phyloP scores from a whole-genome alignment of 2,888 invertebrate genomes.

The Leptopilina drosophilae region DNA sequence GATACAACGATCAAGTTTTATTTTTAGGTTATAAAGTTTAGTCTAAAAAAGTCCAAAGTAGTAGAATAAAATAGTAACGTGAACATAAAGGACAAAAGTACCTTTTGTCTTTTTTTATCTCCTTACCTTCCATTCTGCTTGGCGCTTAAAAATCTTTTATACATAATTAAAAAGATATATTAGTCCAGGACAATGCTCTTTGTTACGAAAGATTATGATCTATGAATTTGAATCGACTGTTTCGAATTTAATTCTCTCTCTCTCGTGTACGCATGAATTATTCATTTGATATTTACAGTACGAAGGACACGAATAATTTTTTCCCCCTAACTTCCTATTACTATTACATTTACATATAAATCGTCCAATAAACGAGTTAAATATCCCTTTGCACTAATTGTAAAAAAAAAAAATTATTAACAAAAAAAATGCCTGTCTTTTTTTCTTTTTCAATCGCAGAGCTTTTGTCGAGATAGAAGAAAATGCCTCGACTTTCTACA shows the following conservation, averaged over 20 bases:
- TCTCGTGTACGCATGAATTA: not conserved
- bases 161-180: slow-evolving; percentile 1
- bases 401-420: not conserved
- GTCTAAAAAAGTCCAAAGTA: too few relatives aligned
- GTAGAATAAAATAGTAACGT: too few relatives aligned
- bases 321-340: not conserved
- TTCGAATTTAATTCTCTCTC: not conserved
- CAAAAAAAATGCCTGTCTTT: not conserved
- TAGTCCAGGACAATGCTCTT: not conserved
- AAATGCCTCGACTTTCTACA: slow-evolving; percentile 3
- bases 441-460: slow-evolving; percentile 10
- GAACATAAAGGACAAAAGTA: too few relatives aligned
- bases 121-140: too few relatives aligned
- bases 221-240: not conserved
- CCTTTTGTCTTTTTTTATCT: too few relatives aligned
- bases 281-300: not conserved
- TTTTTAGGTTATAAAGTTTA: too few relatives aligned
- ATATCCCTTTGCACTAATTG: too few relatives aligned
- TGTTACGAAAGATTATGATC: slow-evolving; percentile 4
- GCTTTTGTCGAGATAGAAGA: slow-evolving; percentile 16
- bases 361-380: too few relatives aligned
- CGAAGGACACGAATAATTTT: not conserved
- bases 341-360: too few relatives aligned
- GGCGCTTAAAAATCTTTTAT: not conserved
- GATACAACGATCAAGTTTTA: too few relatives aligned